A percentile compares a stretch with the other conserved stretches of the same genome.
Evolutionary conservation across 2,888 invertebrate species (phyloP).

Genomic region (Lumbricus terrestris): DNA sequence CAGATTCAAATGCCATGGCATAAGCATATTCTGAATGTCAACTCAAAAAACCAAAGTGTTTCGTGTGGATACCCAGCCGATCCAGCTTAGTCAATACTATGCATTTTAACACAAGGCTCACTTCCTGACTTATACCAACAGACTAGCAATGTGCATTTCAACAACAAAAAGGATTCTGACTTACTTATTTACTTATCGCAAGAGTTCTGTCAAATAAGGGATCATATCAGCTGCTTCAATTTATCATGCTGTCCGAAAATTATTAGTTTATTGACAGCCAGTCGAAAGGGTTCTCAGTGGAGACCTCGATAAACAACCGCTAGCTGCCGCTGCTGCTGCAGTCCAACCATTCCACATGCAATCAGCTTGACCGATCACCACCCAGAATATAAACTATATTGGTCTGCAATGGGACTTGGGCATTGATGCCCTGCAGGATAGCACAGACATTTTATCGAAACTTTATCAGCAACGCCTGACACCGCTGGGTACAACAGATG

Average conservation of each 20-base stretch:
- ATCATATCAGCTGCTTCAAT: not conserved
- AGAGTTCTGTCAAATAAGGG: not conserved
- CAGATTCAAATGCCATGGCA: not conserved
- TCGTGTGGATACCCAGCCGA: not conserved
- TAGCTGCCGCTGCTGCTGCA: not conserved
- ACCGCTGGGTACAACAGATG: not conserved
- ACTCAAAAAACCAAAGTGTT: not conserved
- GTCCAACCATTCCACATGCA: not conserved
- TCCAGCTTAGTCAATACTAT: not conserved
- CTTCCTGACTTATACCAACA: not conserved
- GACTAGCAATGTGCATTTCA: not conserved
- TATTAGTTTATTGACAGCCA: not conserved
- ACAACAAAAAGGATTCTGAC: not conserved
- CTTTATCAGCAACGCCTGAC: not conserved
- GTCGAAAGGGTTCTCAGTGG: not conserved
- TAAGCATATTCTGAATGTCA: not conserved
- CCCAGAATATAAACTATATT: not conserved
- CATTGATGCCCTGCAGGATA: not conserved
- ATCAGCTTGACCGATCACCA: not conserved
- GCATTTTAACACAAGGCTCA: not conserved
- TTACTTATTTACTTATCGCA: not conserved
- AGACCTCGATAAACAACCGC: not conserved
- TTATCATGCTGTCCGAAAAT: not conserved
- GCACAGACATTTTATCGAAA: not conserved
- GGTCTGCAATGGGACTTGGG: not conserved